Evolutionary conservation across 1,140 invertebrate species (phyloP).

Genomic region (Eumaeus atala): DNA sequence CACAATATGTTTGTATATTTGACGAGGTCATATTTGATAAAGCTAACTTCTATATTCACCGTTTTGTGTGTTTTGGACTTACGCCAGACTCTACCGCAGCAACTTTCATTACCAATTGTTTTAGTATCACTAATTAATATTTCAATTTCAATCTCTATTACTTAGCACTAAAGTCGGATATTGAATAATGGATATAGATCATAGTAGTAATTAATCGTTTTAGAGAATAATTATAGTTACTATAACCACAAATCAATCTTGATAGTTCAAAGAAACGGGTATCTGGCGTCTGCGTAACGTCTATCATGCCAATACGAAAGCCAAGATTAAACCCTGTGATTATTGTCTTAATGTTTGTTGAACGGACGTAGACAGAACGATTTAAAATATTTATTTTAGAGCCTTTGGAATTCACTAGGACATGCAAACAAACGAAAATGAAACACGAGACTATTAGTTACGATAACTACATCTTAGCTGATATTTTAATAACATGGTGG

Average conservation of each 20-base stretch:
- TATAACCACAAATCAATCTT: constrained; percentile 34
- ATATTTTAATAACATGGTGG: too few relatives aligned
- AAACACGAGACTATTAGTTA: too few relatives aligned
- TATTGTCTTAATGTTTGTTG: too few relatives aligned
- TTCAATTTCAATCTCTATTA: not conserved
- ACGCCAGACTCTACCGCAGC: constrained; percentile 20
- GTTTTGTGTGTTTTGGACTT: constrained; percentile 35
- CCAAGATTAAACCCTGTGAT: too few relatives aligned
- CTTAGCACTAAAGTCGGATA: constrained; percentile 16
- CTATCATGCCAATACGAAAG: constrained; percentile 23
- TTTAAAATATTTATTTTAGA: too few relatives aligned
- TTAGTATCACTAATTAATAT: not conserved
- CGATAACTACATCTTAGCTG: too few relatives aligned
- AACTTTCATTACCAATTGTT: not conserved
- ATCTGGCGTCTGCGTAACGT: constrained; percentile 30
- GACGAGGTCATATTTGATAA: not conserved
- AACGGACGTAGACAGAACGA: too few relatives aligned
- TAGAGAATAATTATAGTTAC: constrained; percentile 30
- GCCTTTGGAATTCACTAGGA: too few relatives aligned
- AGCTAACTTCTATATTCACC: constrained; percentile 11
- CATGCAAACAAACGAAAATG: too few relatives aligned
- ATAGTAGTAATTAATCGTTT: constrained; percentile 28
- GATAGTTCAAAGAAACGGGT: constrained; percentile 27
- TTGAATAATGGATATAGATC: constrained; percentile 11
- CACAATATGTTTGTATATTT: not conserved